Conservation (phyloP, 2,113 vertebrate species). For the Coreoperca whiteheadi region DNA sequence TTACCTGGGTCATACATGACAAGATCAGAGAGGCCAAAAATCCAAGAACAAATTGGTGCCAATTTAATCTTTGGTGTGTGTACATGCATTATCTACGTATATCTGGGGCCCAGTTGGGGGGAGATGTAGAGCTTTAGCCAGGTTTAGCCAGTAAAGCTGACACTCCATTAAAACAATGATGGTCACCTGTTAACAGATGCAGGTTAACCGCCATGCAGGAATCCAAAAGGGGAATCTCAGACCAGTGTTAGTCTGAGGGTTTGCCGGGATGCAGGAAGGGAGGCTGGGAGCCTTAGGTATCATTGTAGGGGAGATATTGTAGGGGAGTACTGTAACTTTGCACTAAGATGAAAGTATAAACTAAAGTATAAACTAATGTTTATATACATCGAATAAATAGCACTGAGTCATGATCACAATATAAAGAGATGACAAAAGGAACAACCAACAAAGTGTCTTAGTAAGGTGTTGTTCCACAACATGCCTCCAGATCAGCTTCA, state of each 20-base stretch:
- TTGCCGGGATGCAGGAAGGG: background rate
- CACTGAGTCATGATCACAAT: background rate
- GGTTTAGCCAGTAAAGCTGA: conserved; percentile 74
- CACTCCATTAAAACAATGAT: conserved; percentile 64
- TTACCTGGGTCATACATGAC: conserved; percentile 72
- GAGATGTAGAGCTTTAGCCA: conserved; percentile 79
- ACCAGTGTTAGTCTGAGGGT: conserved; percentile 16
- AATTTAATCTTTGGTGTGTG: conserved; percentile 49
- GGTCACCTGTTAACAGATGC: conserved; percentile 81
- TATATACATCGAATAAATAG: background rate
- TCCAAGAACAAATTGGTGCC: conserved; percentile 46
- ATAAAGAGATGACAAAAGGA: background rate
- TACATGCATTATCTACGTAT: conserved; percentile 19
- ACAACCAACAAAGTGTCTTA: background rate
- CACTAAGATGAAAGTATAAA: background rate
- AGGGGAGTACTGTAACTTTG: too few relatives aligned
- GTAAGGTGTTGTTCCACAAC: background rate
- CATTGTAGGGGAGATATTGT: background rate
- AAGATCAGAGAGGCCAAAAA: conserved; percentile 18
- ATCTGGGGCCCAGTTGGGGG: conserved; percentile 46
- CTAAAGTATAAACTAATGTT: background rate
- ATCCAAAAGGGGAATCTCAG: conserved; percentile 31
- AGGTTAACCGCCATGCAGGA: conserved; percentile 74
- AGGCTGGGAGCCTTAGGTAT: background rate
- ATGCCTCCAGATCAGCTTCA: background rate